Base-by-base conservation (phyloP, 2,888 invertebrate species). In the Agriopis marginaria region DNA sequence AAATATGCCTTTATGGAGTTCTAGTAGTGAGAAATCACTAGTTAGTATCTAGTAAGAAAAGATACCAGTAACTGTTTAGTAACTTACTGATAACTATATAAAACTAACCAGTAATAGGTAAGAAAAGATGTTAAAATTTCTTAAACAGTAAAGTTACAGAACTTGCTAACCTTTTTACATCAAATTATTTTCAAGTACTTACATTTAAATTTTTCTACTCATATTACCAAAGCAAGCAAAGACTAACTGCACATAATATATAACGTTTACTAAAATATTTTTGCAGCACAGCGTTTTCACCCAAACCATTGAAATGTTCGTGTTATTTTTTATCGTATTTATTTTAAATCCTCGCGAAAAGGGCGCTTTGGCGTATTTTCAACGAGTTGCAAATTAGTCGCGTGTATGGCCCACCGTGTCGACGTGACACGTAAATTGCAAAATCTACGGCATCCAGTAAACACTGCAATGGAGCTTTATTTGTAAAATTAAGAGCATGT, bases 381-480 rank as follows among this genome's bases (percentile, higher is more conserved):
- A 70, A 17, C 60, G 23, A 59, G 65, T 63, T n/a, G 73, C 68
- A 71, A 69, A 73, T 73, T 67, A 73, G 71, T 74, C 69, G 71
- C 71, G 71, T 74, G 71, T 63, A 71, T 62, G 59, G 60, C 49
- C 62, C 42, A 12, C 49, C 66, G 55, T 71, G 71, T 70, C 70
- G 60, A 66, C 63, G 63, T 71, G 71, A 74, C 67, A 66, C 54
- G 69, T 68, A 71, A 71, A 74, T 70, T 70, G 66, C 66, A 47
- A 66, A 58, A 63, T 66, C 61, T 44, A 69, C 51, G 64, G 55
- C 49, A 11, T 14, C 59, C 50, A 17, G 63, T 54, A 69, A 67
- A 63, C 50, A 68, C 54, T 65, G 65, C 65, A 63, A 59, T 68
- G 59, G 14, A 53, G 49, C 8, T 60, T 59, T 23, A 14, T 9